Base-by-base conservation (phyloP, 1,140 invertebrate species). In the Heliconius himera region DNA sequence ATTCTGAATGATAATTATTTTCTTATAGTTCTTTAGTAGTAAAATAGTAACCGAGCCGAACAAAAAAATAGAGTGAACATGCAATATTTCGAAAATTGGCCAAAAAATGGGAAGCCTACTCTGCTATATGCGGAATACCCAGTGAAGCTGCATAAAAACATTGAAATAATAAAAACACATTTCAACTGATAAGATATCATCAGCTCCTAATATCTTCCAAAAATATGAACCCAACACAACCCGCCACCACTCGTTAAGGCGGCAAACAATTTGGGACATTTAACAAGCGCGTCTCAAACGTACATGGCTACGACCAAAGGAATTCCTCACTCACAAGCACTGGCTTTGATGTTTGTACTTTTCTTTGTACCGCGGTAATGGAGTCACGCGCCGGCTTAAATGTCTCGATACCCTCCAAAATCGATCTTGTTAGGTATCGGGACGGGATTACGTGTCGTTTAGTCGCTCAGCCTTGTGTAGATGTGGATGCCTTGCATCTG, bases 341-440 rank as follows among this genome's bases (percentile, higher is more conserved):
- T 82, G 77, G 78, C 80, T 86, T 86, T 87, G 84, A 87, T 82
- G 82, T 84, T 81, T 38, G 77, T 81, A 82, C 80, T 84, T 76
- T 82, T 82, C 83, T 89, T 90, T 91, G 87, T 91, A 88, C 87
- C 82, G 86, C 56, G 74, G 85, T 90, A 91, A 90, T 91, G 87
- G 89, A 90, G 88, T 91, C 89, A 90, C 89, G 89, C 86, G 85
- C 83, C 82, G 79, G 82, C 84, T 89, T 90, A 89, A 91, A 91
- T 85, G 83, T 89, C 85, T 86, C 90, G 87, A 91, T 88, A 86
- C 81, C 82, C 82, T 82, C 81, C 80, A 84, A 87, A 90, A 82
- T 90, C 87, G 85, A 90, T 91, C 83, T 86, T 80, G 87, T 89
- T 87, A 85, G 80, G 84, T 85, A 86, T 89, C 83, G 88, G 87